Base-by-base conservation (phyloP, 92 coral and sea anemone species). In the Epizoanthus scotinus region DNA sequence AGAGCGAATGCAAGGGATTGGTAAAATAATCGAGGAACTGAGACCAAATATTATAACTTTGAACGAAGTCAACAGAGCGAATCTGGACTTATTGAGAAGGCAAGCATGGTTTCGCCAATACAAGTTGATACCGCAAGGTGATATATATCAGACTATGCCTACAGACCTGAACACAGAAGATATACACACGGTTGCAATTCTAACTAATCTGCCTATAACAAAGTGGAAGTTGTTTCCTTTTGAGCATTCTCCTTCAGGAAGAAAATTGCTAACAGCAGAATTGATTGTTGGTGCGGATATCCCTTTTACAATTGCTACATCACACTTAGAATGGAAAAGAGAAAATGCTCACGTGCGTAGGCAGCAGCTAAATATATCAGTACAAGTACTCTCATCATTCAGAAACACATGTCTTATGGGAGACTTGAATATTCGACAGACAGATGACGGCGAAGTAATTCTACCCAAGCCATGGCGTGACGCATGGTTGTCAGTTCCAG, bases 351-450 rank as follows among this genome's bases (percentile, higher is more conserved):
- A 31, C 19, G 50, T 69, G 22, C 78, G 94, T 5, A 90, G 88
- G 54, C 10, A 40, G 4, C 94, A 91, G 36, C 86, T 91, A 2
- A 75, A 55, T 24, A 77, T 64, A 21, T 77, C 92, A 6, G 53
- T 91, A 4, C 40, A 67, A 18, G 80, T 88, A 44, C 70, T 88
- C 55, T 73, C 85, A 27, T 50, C 65, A 29, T 78, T 81, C 19
- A 70, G 81, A 5, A 85, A 91, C 63, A 83, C 85, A n/a, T 91
- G 95, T 53, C 34, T 88, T 5, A 91, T 91, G 95, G 95, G 95
- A 6, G 95, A 91, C 19, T 53, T 91, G 40, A 91, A 91, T 68
- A 47, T 91, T 53, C 77, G 87, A 6, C 71, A 59, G 2, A 75
- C 70, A 59, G 85, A 63, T 31, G 95, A 88, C 62, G 95, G 95